Conservation (phyloP, 2,888 invertebrate genomes). For the Pyrrhosoma nymphula region DNA sequence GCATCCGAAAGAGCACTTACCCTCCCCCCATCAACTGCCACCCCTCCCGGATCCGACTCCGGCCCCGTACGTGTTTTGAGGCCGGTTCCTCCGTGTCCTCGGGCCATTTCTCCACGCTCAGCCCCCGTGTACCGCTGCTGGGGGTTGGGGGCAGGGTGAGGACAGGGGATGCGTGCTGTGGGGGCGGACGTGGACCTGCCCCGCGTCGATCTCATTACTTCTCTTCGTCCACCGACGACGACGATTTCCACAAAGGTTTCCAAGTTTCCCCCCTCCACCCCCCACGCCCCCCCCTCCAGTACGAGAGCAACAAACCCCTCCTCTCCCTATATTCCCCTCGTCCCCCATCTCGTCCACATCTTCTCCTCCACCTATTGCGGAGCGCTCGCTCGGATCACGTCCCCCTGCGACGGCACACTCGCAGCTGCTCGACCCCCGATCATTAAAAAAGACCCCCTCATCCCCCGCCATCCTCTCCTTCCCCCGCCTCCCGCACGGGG, state of each 20-base stretch:
- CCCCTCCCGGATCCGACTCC: no score
- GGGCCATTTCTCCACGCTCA: neutral
- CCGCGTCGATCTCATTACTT: neutral
- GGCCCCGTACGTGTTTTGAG: neutral
- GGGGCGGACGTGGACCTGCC: neutral
- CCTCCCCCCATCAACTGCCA: no score
- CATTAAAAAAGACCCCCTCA: neutral
- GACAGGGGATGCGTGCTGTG: no score
- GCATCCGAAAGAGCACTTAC: neutral
- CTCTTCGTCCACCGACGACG: neutral
- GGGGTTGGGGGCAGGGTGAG: no score
- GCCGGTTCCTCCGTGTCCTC: neutral
- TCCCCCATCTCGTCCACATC: neutral
- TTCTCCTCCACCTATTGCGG: no score
- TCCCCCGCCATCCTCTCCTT: no score
- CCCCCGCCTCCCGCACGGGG: neutral
- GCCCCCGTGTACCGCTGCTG: no score
- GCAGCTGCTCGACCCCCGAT: neutral
- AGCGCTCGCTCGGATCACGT: no score
- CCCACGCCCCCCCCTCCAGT: neutral
- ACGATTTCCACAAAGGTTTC: neutral
- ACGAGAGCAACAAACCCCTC: neutral
- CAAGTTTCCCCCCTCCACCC: neutral
- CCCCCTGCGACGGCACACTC: no score
- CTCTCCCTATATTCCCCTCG: neutral